Percentiles rank a stretch among this genome's conserved stretches.
These are phyloP conservation scores for Forbesichthys papilliferus DNA, from an alignment of 2,113 vertebrate species.

Conservation along the genomic window DNA sequence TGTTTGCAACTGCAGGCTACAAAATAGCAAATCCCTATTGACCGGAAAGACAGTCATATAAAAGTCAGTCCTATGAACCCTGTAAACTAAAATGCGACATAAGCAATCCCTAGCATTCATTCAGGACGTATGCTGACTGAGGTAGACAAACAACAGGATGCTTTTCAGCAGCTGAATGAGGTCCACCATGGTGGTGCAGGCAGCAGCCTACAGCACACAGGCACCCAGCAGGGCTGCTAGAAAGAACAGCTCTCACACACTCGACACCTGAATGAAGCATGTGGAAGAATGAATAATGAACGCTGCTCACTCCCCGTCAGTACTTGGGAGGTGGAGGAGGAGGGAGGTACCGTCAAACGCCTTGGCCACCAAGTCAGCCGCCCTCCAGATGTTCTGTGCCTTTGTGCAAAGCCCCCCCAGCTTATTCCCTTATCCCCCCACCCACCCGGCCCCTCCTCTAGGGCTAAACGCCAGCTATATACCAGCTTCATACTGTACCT, in stretches of 20 bases:
- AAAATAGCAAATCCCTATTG: slow-evolving; percentile 36
- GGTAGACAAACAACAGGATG: slow-evolving; percentile 24
- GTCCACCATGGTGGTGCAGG: slow-evolving; percentile 13
- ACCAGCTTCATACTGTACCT: slow-evolving; percentile 7
- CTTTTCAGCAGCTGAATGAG: slow-evolving; percentile 2
- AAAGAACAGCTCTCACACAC: slow-evolving; percentile 58
- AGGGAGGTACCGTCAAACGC: slow-evolving; percentile 57
- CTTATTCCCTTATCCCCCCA: neutral
- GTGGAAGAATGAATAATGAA: slow-evolving; percentile 71
- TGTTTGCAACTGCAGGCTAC: slow-evolving; percentile 68
- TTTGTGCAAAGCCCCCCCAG: neutral
- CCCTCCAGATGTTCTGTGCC: slow-evolving; percentile 38
- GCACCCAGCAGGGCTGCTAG: slow-evolving; percentile 46
- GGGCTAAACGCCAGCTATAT: slow-evolving; percentile 10
- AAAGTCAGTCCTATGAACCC: too few relatives aligned
- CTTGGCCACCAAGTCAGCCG: slow-evolving; percentile 30
- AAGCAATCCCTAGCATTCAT: slow-evolving; percentile 12
- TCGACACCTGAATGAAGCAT: slow-evolving; percentile 69
- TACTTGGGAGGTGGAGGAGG: slow-evolving; percentile 66
- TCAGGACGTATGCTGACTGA: neutral
- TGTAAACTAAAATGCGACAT: neutral
- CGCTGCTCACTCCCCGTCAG: slow-evolving; percentile 51
- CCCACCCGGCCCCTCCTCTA: neutral
- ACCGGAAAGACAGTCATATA: neutral
- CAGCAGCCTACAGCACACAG: neutral